Evolutionary conservation across 1,140 invertebrate species (phyloP), one percentile per base, ranked within the genome.

Genomic region (Drosophila aff.): DNA sequence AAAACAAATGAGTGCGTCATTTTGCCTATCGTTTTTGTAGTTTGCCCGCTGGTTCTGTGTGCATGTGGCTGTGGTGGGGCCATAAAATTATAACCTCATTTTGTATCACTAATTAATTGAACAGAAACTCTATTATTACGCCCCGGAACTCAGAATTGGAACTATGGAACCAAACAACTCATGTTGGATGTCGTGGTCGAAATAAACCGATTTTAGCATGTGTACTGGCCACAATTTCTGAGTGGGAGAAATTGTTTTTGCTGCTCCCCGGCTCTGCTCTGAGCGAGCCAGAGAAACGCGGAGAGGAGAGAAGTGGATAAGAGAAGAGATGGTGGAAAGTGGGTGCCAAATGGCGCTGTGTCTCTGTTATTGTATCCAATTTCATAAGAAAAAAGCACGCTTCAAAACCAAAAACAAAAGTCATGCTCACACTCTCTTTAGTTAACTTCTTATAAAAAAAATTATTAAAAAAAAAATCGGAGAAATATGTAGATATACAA

Each of bases 121-220:
- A 58, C 55, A 50, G 50, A 52, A 52, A 57, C 52, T 61, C 21
- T 38, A 44, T 40, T 21, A 40, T 36, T 62, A 18, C 28, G 61
- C 41, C 33, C 38, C 10, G 16, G 53, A 71, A 59, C 58, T 57
- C 36, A 57, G 53, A 23, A 40, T 55, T 46, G 52, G 26, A 61
- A 66, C 33, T 49, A 53, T 52, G 28, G 23, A 57, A 79, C 66
- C 78, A 74, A 81, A 77, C 83, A 81, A 65, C 68, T 67, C 83
- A 63, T 78, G 64, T n/a, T 81, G 81, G 61, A 78, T 81, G 81
- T 67, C 81, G 81, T 71, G 71, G 83, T 81, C 78, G 86, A 68
- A 87, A 87, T 87, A 87, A 89, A 89, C 65, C 80, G 65, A 81
- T 59, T 77, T 85, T 75, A 69, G 50, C 78, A 74, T 81, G 53